phyloP scores from a whole-genome alignment of 2,888 invertebrate species.

The Parascotia fuliginaria region DNA sequence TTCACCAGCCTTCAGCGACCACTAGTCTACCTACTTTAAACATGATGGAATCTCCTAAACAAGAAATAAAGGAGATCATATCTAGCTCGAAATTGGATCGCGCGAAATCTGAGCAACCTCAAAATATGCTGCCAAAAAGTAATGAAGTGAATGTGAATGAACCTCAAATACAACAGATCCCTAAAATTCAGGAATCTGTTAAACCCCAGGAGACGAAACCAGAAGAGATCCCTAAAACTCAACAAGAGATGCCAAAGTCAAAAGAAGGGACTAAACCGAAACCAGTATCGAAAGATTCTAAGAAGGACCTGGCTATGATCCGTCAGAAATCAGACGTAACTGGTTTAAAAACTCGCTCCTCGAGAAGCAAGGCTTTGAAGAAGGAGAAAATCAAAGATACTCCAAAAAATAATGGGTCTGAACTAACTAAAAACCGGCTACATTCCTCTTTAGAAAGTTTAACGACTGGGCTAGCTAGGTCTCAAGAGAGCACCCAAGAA shows the following conservation, averaged over 20 bases:
- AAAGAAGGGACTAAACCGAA: slow-evolving; percentile 16
- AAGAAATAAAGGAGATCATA: slow-evolving; percentile 64
- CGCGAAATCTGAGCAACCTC: slow-evolving; percentile 76
- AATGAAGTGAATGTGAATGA: no score
- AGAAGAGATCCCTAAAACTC: slow-evolving; percentile 41
- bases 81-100: slow-evolving; percentile 58
- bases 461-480: slow-evolving; percentile 71
- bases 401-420: slow-evolving; percentile 53
- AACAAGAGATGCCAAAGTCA: slow-evolving; percentile 6
- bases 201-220: slow-evolving; percentile 52
- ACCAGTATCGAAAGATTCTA: slow-evolving; percentile 24
- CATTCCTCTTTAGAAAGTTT: slow-evolving; percentile 79
- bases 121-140: slow-evolving; percentile 29
- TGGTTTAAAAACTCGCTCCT: slow-evolving; percentile 80
- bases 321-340: slow-evolving; percentile 88
- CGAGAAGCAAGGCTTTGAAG: slow-evolving; percentile 67
- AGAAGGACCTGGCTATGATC: slow-evolving; percentile 69
- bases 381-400: slow-evolving; percentile 64
- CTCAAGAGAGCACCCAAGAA: slow-evolving; percentile 76
- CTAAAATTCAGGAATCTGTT: slow-evolving; percentile 4
- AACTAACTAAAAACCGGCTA: slow-evolving; percentile 71
- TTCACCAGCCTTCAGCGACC: slow-evolving; percentile 93
- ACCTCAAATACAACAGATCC: background rate
- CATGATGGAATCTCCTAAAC: slow-evolving; percentile 80
- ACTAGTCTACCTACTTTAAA: slow-evolving; percentile 92